Conservation (phyloP, 2,888 invertebrate genomes). For the Pseudococcus longispinus region DNA sequence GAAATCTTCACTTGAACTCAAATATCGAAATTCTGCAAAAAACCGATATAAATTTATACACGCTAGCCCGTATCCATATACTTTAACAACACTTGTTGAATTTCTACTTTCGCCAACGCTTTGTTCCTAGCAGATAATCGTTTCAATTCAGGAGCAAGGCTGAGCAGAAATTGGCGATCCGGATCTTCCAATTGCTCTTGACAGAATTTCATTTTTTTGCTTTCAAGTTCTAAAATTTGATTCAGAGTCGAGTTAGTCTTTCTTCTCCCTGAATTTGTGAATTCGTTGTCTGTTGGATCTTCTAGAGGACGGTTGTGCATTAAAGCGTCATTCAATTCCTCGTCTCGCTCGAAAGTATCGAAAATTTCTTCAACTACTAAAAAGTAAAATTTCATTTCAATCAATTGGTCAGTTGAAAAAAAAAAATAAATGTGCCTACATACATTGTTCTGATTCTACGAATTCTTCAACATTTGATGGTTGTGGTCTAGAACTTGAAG, state of each 20-base stretch:
- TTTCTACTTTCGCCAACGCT: constrained; percentile 17
- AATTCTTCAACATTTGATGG: background rate
- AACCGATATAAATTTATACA: too few relatives aligned
- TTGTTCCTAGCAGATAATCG: background rate
- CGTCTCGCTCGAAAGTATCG: background rate
- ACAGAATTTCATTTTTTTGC: background rate
- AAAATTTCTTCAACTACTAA: background rate
- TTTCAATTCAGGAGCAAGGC: constrained; percentile 23
- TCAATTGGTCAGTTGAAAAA: too few relatives aligned
- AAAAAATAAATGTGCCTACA: too few relatives aligned
- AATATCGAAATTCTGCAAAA: too few relatives aligned
- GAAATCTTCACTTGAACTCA: too few relatives aligned
- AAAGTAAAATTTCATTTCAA: too few relatives aligned
- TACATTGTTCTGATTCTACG: background rate
- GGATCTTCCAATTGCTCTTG: constrained; percentile 2
- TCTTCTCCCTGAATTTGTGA: background rate
- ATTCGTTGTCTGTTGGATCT: too few relatives aligned
- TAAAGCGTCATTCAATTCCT: background rate
- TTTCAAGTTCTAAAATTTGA: background rate
- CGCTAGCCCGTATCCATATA: too few relatives aligned
- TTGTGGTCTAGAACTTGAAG: too few relatives aligned
- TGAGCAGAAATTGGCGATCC: constrained; percentile 11
- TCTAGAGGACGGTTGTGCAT: background rate
- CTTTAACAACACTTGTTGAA: constrained; percentile 20
- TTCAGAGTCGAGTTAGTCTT: background rate